Evolutionary conservation across 92 coral and sea anemone genomes (phyloP).

Genomic region (Epizoanthus fatuus): DNA sequence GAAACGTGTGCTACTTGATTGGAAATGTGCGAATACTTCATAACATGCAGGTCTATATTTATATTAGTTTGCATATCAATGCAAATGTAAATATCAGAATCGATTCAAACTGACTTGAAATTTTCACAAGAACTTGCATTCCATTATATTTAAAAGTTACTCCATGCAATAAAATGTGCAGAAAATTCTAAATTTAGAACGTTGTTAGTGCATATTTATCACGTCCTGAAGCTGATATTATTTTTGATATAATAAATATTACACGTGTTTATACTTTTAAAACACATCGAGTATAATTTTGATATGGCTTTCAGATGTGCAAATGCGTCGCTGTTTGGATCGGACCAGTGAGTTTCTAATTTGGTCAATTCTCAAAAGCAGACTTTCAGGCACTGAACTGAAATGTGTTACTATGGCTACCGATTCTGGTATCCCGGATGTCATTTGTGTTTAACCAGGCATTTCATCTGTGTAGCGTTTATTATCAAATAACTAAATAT

Average conservation of each 20-base stretch:
- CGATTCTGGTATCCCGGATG: not conserved
- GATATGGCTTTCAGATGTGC: too few relatives aligned
- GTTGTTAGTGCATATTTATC: not conserved
- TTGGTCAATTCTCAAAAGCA: not conserved
- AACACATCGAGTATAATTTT: not conserved
- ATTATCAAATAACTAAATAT: not conserved
- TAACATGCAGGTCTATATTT: too few relatives aligned
- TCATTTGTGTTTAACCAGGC: not conserved
- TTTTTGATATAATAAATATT: not conserved
- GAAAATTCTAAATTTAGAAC: not conserved
- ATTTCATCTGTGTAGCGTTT: not conserved
- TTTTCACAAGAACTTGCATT: too few relatives aligned
- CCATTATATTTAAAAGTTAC: not conserved
- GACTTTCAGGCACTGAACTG: conserved; percentile 15
- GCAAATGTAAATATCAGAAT: too few relatives aligned
- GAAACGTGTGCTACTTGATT: too few relatives aligned
- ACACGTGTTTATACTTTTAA: not conserved
- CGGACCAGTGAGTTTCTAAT: not conserved
- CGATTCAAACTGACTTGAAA: too few relatives aligned
- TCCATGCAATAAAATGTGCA: conserved; percentile 31
- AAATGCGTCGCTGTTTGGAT: not conserved
- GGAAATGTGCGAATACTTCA: too few relatives aligned
- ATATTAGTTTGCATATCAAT: too few relatives aligned
- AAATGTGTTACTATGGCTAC: conserved; percentile 13
- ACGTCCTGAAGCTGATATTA: too few relatives aligned